Base-by-base conservation (phyloP, 2,888 invertebrate genomes). In the Melinopterus prodromus region DNA sequence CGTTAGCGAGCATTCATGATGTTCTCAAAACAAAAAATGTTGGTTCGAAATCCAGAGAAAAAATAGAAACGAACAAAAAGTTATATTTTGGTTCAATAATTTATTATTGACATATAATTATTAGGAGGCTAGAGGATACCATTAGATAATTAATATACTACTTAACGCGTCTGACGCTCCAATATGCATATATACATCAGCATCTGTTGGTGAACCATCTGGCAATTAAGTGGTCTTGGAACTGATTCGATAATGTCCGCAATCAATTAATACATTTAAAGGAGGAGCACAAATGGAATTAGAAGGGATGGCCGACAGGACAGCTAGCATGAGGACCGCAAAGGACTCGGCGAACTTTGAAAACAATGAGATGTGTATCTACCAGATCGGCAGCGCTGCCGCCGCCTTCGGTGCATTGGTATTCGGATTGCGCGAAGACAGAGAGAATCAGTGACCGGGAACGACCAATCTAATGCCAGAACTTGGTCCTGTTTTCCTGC, bases 391-490 rank as follows among this genome's bases (percentile, higher is more conserved):
- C 53, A 53, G 53, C 53, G n/a, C 15, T n/a, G 78, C 53, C 53
- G n/a, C 71, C 26, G 71, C 76, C 35, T 26, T 26, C 3, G 26
- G 26, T 81, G 82, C 80, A 83, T 84, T 85, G 83, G 84, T 84
- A 85, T 85, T 85, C 84, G 84, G 84, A 84, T 84, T 84, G 84
- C 83, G 83, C 74, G 74, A 74, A 35, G 74, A 74, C 74, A 84
- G 83, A 82, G 82, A 84, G 84, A 85, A 85, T 85, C 85, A 84
- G 84, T 85, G 85, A 85, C 86, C 85, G 85, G 84, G 85, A 85
- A 85, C 82, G 84, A 82, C 84, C 84, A 85, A 86, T 85, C 83
- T 85, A 86, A 85, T 85, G 84, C 84, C 83, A 83, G 83, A 85
- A 86, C 84, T 85, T 83, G 82, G 84, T 85, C 84, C 84, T 82